These are phyloP conservation scores for Lochmaea capreae DNA, from an alignment of 2,888 invertebrate species.

Conservation along the genomic window DNA sequence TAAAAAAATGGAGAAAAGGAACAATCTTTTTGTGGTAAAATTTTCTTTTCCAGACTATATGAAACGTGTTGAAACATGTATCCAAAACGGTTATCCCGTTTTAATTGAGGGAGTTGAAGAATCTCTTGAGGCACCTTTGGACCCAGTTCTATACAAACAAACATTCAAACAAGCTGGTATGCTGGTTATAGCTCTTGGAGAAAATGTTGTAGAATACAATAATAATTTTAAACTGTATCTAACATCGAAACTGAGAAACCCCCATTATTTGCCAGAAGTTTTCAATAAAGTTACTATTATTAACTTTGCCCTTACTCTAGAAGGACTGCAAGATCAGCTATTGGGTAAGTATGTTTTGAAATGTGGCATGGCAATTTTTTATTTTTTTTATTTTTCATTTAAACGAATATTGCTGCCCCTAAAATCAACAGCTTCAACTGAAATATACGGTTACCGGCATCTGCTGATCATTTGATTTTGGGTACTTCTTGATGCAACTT, in stretches of 20 bases:
- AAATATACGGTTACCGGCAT: too few species aligned
- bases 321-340: constrained; percentile 86
- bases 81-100: constrained; percentile 82
- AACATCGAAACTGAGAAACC: constrained; percentile 85
- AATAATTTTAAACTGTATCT: constrained; percentile 82
- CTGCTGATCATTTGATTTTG: too few species aligned
- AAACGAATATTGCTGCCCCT: too few species aligned
- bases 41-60: constrained; percentile 82
- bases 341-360: constrained; percentile 66
- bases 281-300: constrained; percentile 86
- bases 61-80: constrained; percentile 78
- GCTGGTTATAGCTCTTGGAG: constrained; percentile 81
- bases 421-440: too few species aligned
- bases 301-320: constrained; percentile 85
- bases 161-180: constrained; percentile 80
- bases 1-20: constrained; percentile 82
- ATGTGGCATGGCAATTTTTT: not conserved
- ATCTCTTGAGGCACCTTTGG: constrained; percentile 81
- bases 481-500: too few species aligned
- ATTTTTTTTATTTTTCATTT: not conserved
- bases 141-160: constrained; percentile 80
- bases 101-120: constrained; percentile 83
- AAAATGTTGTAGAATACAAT: constrained; percentile 82
- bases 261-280: constrained; percentile 86
- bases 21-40: constrained; percentile 77